Percentiles rank a stretch among this genome's conserved stretches.
phyloP scores from a whole-genome alignment of 2,888 invertebrate species.

The Lepetodrilus schrolli region DNA sequence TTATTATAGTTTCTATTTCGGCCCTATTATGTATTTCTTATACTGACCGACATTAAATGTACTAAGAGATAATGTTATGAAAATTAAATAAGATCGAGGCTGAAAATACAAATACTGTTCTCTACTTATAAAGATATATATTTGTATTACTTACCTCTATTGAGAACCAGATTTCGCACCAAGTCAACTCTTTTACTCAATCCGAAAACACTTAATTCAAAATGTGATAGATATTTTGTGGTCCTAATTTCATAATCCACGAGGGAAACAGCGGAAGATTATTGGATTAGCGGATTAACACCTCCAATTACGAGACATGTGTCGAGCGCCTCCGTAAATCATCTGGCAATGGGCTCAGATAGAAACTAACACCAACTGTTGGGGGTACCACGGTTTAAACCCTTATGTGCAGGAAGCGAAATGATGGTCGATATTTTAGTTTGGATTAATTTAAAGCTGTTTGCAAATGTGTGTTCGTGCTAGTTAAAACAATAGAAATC shows the following conservation, averaged over 20 bases:
- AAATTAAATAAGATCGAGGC: too few relatives aligned
- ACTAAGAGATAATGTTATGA: too few relatives aligned
- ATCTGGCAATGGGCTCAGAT: neutral
- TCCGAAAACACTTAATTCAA: constrained; percentile 6
- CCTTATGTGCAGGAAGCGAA: constrained; percentile 10
- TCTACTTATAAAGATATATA: too few relatives aligned
- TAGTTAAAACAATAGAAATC: constrained; percentile 20
- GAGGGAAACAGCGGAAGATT: too few relatives aligned
- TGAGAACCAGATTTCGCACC: neutral
- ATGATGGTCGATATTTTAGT: constrained; percentile 5
- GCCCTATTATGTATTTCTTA: too few relatives aligned
- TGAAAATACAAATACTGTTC: too few relatives aligned
- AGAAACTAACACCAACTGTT: neutral
- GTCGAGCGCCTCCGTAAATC: neutral
- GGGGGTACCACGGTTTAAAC: neutral
- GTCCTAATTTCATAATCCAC: too few relatives aligned
- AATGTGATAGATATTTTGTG: neutral
- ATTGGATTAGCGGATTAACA: neutral
- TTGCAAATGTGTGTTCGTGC: constrained; percentile 12
- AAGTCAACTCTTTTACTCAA: too few relatives aligned
- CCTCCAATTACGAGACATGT: constrained; percentile 15
- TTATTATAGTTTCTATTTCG: too few relatives aligned
- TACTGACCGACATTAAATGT: too few relatives aligned
- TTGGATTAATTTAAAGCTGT: constrained; percentile 26
- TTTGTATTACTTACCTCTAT: neutral